Percentiles rank a stretch among this genome's conserved stretches.
These are phyloP conservation scores for Cochlearius cochlearius DNA, from an alignment of 2,113 vertebrate species.

Conservation along the genomic window DNA sequence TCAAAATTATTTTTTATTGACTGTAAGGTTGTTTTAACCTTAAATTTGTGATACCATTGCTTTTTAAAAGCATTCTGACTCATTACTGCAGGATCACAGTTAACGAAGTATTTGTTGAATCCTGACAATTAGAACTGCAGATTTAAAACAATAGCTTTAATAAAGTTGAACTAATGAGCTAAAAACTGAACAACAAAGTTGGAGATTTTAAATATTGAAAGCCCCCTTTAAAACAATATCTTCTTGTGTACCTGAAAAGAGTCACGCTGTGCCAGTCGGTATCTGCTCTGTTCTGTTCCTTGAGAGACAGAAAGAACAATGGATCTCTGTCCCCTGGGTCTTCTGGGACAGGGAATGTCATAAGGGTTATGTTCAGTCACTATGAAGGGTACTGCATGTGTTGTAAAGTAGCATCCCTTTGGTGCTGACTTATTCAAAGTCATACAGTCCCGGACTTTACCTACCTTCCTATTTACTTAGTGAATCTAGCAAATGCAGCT, in stretches of 20 bases:
- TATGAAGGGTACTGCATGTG: neutral
- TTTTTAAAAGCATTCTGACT: neutral
- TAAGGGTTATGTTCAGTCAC: neutral
- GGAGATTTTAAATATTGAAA: neutral
- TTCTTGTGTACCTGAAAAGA: neutral
- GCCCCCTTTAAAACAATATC: neutral
- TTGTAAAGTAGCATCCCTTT: constrained; percentile 9
- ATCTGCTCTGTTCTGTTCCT: neutral
- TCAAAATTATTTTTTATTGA: neutral
- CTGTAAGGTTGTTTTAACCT: neutral
- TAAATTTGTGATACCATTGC: neutral
- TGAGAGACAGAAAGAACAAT: constrained; percentile 28
- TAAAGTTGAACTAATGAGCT: neutral
- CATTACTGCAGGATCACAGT: neutral
- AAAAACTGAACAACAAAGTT: neutral
- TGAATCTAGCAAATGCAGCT: neutral
- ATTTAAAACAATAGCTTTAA: neutral
- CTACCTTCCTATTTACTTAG: neutral
- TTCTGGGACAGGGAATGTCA: neutral
- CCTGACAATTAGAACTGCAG: neutral
- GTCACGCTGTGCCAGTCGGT: neutral
- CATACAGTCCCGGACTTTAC: neutral
- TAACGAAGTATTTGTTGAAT: neutral
- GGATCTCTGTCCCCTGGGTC: neutral
- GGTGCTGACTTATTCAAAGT: constrained; percentile 32